Conservation (phyloP, 2,113 vertebrate species). For the Salminus brasiliensis region DNA sequence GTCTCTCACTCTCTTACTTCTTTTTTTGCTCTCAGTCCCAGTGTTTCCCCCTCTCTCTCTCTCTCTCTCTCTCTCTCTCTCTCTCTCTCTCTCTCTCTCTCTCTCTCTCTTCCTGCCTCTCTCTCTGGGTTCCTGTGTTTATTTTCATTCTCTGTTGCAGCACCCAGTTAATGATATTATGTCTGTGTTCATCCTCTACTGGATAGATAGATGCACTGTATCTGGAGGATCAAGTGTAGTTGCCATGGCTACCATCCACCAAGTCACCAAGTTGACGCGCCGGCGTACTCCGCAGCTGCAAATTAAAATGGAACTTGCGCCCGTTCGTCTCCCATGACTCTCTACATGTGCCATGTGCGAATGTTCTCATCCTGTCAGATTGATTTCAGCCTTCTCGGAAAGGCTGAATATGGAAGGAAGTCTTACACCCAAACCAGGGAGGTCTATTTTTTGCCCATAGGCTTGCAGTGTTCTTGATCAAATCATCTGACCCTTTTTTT, state of each 20-base stretch:
- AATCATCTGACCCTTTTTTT: neutral
- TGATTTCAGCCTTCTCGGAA: conserved; percentile 25
- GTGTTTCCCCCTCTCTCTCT: too few species aligned
- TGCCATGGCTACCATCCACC: conserved; percentile 61
- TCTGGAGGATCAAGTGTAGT: conserved; percentile 56
- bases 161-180: conserved; percentile 46
- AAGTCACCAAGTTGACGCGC: conserved; percentile 46
- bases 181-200: conserved; percentile 40
- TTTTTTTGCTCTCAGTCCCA: too few species aligned
- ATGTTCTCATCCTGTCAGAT: conserved; percentile 41
- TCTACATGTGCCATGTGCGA: conserved; percentile 29
- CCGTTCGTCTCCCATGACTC: conserved; percentile 37
- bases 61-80: too few species aligned
- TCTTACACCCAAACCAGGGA: neutral
- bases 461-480: neutral
- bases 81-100: too few species aligned
- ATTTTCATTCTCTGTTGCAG: neutral
- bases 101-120: too few species aligned
- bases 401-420: neutral
- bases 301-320: conserved; percentile 54
- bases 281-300: conserved; percentile 45
- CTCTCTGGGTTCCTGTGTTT: neutral
- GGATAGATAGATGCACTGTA: conserved; percentile 48
- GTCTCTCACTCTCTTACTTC: too few species aligned
- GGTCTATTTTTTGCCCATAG: neutral